Base-by-base conservation (phyloP, 1,140 invertebrate species). In the Helicoverpa armigera region DNA sequence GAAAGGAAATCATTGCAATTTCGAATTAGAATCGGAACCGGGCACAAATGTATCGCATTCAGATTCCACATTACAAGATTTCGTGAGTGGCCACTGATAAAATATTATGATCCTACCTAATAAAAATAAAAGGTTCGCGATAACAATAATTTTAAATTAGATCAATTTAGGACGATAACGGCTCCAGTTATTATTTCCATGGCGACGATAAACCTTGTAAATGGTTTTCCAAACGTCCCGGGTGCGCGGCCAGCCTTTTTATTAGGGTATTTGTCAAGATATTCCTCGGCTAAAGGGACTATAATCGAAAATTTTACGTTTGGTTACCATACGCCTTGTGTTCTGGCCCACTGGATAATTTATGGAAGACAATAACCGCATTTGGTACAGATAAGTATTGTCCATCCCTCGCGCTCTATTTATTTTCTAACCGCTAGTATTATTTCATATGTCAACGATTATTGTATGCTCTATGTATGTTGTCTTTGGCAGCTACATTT, bases 231-330 rank as follows among this genome's bases (percentile, higher is more conserved):
- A 91, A 94, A 93, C 89, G 92, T 89, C 87, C 89, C 86, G 89
- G 88, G 85, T 79, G 91, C 82, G 88, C 88, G 86, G 86, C 83
- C 89, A 90, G 90, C 88, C 89, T 91, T 92, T 93, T 94, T 94
- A 94, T 94, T 92, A 89, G 86, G 92, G 87, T 91, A 94, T 94
- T 94, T 94, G 93, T 94, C 92, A 93, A 92, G 92, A 94, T 93
- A 91, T 92, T 90, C 87, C 82, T 78, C 84, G 82, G 85, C 85
- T 88, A 91, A 86, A 92, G 88, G 91, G 91, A 92, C 88, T 87
- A 87, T 94, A 92, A 92, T 90, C 90, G 91, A 88, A 89, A 89
- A 90, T 92, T 90, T 92, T 92, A 91, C 89, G 87, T 91, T 90
- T 89, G 89, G 86, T 87, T 88, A 90, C 86, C 92, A 92, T 92